Conservation (phyloP, 2,888 invertebrate species). For the Archips xylosteana region DNA sequence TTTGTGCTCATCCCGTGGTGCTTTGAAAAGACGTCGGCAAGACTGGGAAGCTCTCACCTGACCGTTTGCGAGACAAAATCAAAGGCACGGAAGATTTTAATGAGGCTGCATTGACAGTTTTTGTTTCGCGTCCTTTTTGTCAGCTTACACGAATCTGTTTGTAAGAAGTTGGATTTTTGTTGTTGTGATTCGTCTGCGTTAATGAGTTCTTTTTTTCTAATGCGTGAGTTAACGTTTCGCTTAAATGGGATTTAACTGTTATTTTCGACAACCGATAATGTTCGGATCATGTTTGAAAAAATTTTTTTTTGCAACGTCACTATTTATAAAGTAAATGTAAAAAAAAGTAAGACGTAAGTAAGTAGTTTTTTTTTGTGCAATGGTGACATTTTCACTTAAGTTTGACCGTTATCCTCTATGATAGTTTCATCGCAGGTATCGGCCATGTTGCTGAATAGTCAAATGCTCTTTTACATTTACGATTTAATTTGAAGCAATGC, state of each 20-base stretch:
- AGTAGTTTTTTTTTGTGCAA: too few relatives aligned
- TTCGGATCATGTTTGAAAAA: too few relatives aligned
- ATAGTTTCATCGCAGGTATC: neutral
- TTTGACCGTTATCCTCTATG: neutral
- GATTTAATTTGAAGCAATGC: too few relatives aligned
- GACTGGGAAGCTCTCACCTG: slow-evolving; percentile 44
- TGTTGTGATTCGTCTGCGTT: slow-evolving; percentile 27
- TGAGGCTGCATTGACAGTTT: slow-evolving; percentile 77
- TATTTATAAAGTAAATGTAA: too few relatives aligned
- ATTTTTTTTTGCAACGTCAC: too few relatives aligned
- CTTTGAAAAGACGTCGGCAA: slow-evolving; percentile 41
- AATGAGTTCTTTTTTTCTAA: slow-evolving; percentile 21
- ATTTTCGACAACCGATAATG: neutral
- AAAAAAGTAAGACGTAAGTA: too few relatives aligned
- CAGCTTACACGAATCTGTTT: slow-evolving; percentile 40
- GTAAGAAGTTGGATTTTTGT: slow-evolving; percentile 22
- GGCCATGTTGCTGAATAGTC: too few relatives aligned
- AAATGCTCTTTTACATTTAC: too few relatives aligned
- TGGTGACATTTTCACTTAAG: neutral
- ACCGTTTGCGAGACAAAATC: slow-evolving; percentile 78
- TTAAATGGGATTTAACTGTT: neutral
- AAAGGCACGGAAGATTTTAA: slow-evolving; percentile 84
- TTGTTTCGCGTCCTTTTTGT: slow-evolving; percentile 68
- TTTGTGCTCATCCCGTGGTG: slow-evolving; percentile 39
- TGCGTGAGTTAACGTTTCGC: neutral